Base-by-base conservation (phyloP, 2,797 vertebrate genomes). In the Schizopygopsis pylzovi region DNA sequence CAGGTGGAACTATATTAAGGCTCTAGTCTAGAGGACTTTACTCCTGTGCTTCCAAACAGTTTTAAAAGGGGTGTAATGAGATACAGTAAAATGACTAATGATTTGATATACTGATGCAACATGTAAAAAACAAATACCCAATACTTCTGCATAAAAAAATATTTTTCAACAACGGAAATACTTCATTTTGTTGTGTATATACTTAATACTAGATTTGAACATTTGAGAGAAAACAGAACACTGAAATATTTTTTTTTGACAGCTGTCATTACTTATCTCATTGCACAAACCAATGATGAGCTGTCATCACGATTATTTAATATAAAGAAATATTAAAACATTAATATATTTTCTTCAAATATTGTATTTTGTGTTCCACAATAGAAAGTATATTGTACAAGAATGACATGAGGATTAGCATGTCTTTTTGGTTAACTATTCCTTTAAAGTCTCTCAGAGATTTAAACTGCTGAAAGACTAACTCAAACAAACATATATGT, bases 1-100 rank as follows among this genome's bases (percentile, higher is more conserved):
- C 59, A 72, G 83, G 71, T 80, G 37, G 49, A 47, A 41, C 33
- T 83, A n/a, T 47, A 45, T 59, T 83, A 56, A 54, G 67, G 70
- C 56, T 76, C n/a, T 22, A 37, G 28, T 76, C 20, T 22, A 37
- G 28, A 11, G 77, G 15, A 67, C 39, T 79, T 49, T 68, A 43
- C n/a, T n/a, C 15, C 22, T 54, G 45, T 37, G 47, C 33, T 56
- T 13, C 22, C 43, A 73, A 73, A 73, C n/a, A 9, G 22, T 73
- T 73, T 70, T 25, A 72, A 72, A 72, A 43, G 9, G 11, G 39
- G 11, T 71, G 11, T n/a, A n/a, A 71, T 12, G 5, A 71, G 45
- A 71, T 71, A n/a, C 11, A n/a, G 1, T 65, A 28, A 33, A 33
- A 15, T 65, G 6, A 33, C 28, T 65, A 65, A 13, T 1, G 11